Evolutionary conservation across 2,888 invertebrate species (phyloP).

Genomic region (Alentia gelatinosa): DNA sequence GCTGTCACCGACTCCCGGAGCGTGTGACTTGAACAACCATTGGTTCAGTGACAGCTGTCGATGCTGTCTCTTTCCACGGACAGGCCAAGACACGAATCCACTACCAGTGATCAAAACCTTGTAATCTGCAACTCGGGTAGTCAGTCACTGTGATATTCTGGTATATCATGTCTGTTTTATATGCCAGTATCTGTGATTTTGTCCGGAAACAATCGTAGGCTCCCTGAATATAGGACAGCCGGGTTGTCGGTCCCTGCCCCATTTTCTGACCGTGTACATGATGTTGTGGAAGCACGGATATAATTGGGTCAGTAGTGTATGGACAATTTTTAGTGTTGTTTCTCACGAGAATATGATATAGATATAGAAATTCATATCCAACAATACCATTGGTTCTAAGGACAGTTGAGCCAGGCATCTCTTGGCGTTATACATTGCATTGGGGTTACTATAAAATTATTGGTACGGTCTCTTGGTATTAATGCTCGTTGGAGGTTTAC

Average conservation of each 20-base stretch:
- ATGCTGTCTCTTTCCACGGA: background rate
- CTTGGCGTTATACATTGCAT: too few species aligned
- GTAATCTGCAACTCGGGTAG: background rate
- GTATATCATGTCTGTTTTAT: too few species aligned
- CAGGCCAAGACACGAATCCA: constrained; percentile 27
- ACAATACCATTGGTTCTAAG: too few species aligned
- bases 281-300: too few species aligned
- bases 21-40: background rate
- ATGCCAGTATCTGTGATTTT: too few species aligned
- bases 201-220: too few species aligned
- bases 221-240: too few species aligned
- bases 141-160: too few species aligned
- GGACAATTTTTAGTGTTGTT: background rate
- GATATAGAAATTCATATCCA: background rate
- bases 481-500: background rate
- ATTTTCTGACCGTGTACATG: background rate
- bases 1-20: background rate
- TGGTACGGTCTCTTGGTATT: background rate
- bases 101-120: background rate
- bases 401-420: too few species aligned
- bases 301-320: background rate
- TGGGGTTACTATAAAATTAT: too few species aligned
- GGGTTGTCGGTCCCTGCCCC: too few species aligned
- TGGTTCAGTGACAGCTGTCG: constrained; percentile 26
- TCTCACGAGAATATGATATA: background rate